phyloP scores from a whole-genome alignment of 2,113 vertebrate genomes.

The Scomber scombrus region DNA sequence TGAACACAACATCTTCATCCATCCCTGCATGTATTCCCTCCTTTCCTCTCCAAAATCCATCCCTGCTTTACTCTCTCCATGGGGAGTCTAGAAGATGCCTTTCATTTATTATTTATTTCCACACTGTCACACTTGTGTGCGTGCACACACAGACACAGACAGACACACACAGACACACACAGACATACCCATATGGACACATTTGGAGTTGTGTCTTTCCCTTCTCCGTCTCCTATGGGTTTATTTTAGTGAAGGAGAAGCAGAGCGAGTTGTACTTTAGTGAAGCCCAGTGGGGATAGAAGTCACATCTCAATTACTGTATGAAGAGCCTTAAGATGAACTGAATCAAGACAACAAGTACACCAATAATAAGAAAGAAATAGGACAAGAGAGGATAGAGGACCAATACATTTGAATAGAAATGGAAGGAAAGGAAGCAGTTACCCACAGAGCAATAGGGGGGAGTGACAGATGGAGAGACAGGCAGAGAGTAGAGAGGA shows the following conservation, averaged over 20 bases:
- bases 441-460: constrained; percentile 18
- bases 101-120: constrained; percentile 71
- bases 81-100: constrained; percentile 51
- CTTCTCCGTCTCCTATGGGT: constrained; percentile 43
- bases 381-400: background rate
- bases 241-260: constrained; percentile 55
- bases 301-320: constrained; percentile 39
- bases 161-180: constrained; percentile 6
- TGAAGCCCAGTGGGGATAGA: constrained; percentile 29
- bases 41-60: constrained; percentile 38
- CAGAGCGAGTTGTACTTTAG: constrained; percentile 30
- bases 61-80: constrained; percentile 43
- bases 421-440: background rate
- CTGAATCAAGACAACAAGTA: constrained; percentile 13
- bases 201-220: constrained; percentile 27
- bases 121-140: too few species aligned
- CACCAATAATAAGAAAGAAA: constrained; percentile 1
- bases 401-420: background rate
- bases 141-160: background rate
- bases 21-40: constrained; percentile 23
- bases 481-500: constrained; percentile 19
- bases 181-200: constrained; percentile 18
- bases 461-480: constrained; percentile 25
- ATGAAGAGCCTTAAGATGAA: background rate
- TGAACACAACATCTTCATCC: constrained; percentile 36